A percentile compares a stretch with the other conserved stretches of the same genome.
These are phyloP conservation scores for Symphodus melops DNA, from an alignment of 2,113 vertebrate species.

Conservation along the genomic window DNA sequence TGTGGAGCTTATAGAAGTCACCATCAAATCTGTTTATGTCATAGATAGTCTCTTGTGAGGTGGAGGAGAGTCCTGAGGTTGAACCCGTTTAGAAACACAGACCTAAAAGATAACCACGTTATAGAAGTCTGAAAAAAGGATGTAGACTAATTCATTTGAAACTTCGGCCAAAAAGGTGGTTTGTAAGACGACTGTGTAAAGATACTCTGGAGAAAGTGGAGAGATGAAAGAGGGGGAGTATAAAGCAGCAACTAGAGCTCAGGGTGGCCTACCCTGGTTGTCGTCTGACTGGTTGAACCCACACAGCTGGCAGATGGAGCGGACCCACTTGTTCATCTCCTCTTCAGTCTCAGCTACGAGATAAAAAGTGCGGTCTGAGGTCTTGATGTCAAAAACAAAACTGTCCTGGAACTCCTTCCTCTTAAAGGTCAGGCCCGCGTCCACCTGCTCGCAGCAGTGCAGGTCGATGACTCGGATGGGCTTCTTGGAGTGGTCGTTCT, in stretches of 20 bases:
- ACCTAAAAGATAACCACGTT: too few relatives aligned
- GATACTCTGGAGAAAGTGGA: neutral
- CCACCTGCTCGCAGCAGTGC: slow-evolving; percentile 97
- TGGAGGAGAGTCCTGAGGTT: too few relatives aligned
- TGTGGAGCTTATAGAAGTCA: too few relatives aligned
- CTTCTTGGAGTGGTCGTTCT: slow-evolving; percentile 97
- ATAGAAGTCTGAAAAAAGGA: too few relatives aligned
- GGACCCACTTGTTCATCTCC: slow-evolving; percentile 99
- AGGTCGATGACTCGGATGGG: slow-evolving; percentile 96
- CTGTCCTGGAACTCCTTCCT: slow-evolving; percentile 98
- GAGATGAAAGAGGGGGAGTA: neutral
- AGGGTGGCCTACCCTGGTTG: slow-evolving; percentile 85
- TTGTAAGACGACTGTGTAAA: neutral
- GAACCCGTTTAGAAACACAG: too few relatives aligned
- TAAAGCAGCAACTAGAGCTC: neutral
- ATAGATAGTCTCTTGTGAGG: too few relatives aligned
- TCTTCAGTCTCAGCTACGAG: slow-evolving; percentile 97
- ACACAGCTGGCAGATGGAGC: slow-evolving; percentile 97
- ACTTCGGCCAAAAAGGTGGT: too few relatives aligned
- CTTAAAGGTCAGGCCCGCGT: slow-evolving; percentile 96
- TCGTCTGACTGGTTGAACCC: slow-evolving; percentile 98
- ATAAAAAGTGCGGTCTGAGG: slow-evolving; percentile 96
- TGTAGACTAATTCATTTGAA: too few relatives aligned
- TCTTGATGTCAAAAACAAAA: slow-evolving; percentile 98
- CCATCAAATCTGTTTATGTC: too few relatives aligned